A percentile compares a stretch with the other conserved stretches of the same genome.
phyloP scores from a whole-genome alignment of 2,113 vertebrate genomes.

The Amblyopsis rosae region DNA sequence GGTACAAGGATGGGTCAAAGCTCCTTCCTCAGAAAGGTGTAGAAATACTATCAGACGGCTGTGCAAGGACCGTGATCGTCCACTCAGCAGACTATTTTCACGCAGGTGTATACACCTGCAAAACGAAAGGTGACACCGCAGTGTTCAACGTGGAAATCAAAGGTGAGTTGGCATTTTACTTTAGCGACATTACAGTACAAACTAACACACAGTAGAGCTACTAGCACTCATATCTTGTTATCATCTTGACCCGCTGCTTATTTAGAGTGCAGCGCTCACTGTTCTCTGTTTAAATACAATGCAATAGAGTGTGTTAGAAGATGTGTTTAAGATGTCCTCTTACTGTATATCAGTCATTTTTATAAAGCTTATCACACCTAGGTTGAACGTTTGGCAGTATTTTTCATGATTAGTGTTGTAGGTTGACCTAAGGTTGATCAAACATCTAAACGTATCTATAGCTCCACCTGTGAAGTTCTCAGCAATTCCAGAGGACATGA shows the following conservation, averaged over 20 bases:
- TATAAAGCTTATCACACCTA: constrained; percentile 5
- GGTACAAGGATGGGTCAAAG: constrained; percentile 79
- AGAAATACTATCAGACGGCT: constrained; percentile 65
- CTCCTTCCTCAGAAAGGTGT: constrained; percentile 68
- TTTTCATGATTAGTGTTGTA: constrained; percentile 30
- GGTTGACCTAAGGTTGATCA: constrained; percentile 51
- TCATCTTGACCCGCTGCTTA: no score
- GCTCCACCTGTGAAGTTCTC: constrained; percentile 79
- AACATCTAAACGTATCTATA: constrained; percentile 74
- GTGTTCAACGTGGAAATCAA: constrained; percentile 78
- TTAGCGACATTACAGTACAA: constrained; percentile 22
- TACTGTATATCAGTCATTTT: no score
- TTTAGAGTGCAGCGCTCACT: no score
- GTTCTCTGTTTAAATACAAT: no score
- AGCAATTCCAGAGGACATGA: constrained; percentile 70
- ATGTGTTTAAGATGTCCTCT: no score
- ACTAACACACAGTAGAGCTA: constrained; percentile 48
- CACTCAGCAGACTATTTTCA: constrained; percentile 74
- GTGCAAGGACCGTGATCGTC: constrained; percentile 62
- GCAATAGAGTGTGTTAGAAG: no score
- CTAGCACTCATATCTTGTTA: constrained; percentile 30
- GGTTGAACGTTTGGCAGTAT: constrained; percentile 14
- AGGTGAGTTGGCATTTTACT: constrained; percentile 73
- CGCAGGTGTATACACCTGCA: constrained; percentile 78
- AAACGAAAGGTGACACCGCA: constrained; percentile 75